Conservation (phyloP, 2,888 invertebrate species). For the Pterobdella sp. region DNA sequence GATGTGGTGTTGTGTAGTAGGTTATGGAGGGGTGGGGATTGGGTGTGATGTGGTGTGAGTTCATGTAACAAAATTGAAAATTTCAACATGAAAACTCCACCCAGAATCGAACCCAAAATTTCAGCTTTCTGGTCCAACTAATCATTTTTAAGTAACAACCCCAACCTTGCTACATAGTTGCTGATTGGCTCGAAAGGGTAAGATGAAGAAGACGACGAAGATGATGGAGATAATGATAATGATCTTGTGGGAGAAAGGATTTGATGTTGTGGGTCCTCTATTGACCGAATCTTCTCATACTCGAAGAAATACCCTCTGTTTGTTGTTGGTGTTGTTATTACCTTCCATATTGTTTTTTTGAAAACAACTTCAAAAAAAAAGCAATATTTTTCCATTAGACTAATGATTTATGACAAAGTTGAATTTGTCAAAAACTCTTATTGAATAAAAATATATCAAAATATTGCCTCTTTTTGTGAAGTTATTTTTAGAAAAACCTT, state of each 20-base stretch:
- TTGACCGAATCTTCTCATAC: conserved; percentile 54
- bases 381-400: not conserved
- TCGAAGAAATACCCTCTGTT: conserved; percentile 88
- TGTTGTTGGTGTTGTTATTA: conserved; percentile 12
- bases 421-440: too few species aligned
- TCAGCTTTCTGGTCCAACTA: too few species aligned
- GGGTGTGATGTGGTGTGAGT: too few species aligned
- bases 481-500: too few species aligned
- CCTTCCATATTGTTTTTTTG: not conserved
- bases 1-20: not conserved
- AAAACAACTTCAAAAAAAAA: not conserved
- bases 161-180: not conserved
- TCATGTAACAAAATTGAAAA: too few species aligned
- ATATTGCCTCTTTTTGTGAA: too few species aligned
- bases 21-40: not conserved
- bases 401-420: too few species aligned
- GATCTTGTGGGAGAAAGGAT: not conserved
- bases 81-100: too few species aligned
- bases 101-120: too few species aligned
- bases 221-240: not conserved
- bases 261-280: not conserved
- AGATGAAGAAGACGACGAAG: not conserved
- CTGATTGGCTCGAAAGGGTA: not conserved
- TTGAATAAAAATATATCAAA: too few species aligned
- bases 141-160: too few species aligned